phyloP scores from a whole-genome alignment of 2,888 invertebrate species.

The Aplocera efformata region DNA sequence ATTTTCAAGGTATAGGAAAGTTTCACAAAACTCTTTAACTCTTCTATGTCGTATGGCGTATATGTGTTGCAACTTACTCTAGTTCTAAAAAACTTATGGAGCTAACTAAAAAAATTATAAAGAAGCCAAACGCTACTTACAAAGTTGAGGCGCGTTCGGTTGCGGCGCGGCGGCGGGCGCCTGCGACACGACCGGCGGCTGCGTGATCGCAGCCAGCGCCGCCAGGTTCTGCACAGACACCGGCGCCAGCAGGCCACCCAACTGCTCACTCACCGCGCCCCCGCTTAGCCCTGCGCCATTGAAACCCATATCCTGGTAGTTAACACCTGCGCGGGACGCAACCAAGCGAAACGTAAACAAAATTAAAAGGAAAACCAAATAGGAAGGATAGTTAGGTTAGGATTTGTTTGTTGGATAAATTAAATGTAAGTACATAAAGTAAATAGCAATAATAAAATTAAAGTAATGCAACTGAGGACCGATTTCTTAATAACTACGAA shows the following conservation, averaged over 20 bases:
- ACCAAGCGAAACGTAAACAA: conserved; percentile 14
- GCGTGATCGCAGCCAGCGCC: conserved; percentile 91
- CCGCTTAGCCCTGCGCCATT: conserved; percentile 75
- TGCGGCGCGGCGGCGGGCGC: conserved; percentile 65
- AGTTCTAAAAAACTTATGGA: too few species aligned
- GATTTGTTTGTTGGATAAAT: conserved; percentile 8
- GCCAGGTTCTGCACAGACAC: conserved; percentile 96
- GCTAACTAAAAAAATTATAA: neutral
- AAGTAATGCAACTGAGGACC: too few species aligned
- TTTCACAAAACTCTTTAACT: too few species aligned
- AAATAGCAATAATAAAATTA: neutral
- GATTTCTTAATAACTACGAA: conserved; percentile 5
- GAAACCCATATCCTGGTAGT: conserved; percentile 78
- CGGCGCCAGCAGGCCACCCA: conserved; percentile 90
- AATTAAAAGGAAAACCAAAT: conserved; percentile 15
- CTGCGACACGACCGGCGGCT: conserved; percentile 78
- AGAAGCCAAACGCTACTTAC: conserved; percentile 48
- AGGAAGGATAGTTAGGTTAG: conserved; percentile 5
- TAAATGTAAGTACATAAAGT: neutral
- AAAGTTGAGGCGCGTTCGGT: conserved; percentile 60
- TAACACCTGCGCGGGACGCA: conserved; percentile 53
- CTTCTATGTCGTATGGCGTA: too few species aligned
- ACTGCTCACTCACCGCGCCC: conserved; percentile 83
- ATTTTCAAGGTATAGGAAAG: too few species aligned
- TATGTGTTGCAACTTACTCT: too few species aligned